Conservation (phyloP, 2,797 vertebrate species). For the Thripadectes ignobilis region DNA sequence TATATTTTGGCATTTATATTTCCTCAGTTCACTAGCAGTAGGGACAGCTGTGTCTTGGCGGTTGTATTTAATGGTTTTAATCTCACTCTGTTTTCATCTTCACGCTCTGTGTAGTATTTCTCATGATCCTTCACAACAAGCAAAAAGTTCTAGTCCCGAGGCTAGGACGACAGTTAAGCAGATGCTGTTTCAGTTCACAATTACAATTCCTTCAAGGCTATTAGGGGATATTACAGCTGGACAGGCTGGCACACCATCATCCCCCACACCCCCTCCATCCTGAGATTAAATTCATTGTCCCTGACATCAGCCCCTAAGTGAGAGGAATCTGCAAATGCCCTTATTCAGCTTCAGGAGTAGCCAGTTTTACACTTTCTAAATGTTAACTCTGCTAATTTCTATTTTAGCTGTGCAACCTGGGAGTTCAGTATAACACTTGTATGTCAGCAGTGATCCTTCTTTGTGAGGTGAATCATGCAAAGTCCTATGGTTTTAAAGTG, state of each 20-base stretch:
- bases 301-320: not conserved
- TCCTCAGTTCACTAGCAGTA: not conserved
- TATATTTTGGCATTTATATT: not conserved
- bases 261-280: not conserved
- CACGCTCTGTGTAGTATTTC: not conserved
- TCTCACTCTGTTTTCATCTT: conserved; percentile 11
- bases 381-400: conserved; percentile 38
- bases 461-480: conserved; percentile 23
- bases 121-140: conserved; percentile 34
- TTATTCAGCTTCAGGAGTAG: conserved; percentile 12
- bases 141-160: conserved; percentile 72
- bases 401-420: not conserved
- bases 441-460: not conserved
- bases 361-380: not conserved
- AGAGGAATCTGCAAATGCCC: not conserved
- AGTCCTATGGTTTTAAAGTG: not conserved
- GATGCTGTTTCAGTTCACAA: conserved; percentile 73
- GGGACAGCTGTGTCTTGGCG: not conserved
- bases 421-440: not conserved
- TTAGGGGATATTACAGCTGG: conserved; percentile 41
- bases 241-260: conserved; percentile 28
- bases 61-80: conserved; percentile 3
- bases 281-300: conserved; percentile 25
- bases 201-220: conserved; percentile 72
- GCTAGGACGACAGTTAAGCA: conserved; percentile 73